Conservation (phyloP, 2,113 vertebrate genomes). For the Phodopus roborovskii region DNA sequence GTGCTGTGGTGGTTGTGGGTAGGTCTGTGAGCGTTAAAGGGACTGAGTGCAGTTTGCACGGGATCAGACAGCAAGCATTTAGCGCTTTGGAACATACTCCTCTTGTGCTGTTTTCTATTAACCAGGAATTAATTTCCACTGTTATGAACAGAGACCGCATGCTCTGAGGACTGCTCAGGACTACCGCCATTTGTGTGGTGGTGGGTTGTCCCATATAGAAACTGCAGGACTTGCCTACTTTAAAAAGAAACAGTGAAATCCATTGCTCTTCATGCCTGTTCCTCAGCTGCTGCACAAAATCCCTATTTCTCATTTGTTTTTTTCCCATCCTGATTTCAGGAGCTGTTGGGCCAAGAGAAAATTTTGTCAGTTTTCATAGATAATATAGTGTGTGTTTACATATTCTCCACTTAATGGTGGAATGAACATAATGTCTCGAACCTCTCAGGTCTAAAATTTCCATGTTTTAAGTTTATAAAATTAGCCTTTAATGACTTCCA, state of each 20-base stretch:
- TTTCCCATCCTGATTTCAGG: conserved; percentile 71
- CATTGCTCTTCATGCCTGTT: conserved; percentile 58
- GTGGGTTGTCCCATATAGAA: conserved; percentile 54
- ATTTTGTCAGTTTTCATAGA: conserved; percentile 74
- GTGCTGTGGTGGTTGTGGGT: not conserved
- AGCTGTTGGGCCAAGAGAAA: conserved; percentile 52
- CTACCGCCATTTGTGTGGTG: conserved; percentile 3
- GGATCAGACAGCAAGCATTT: not conserved
- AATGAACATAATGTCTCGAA: not conserved
- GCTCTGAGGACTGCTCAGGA: not conserved
- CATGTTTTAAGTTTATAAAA: conserved; percentile 47
- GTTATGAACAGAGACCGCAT: not conserved
- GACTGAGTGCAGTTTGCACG: not conserved
- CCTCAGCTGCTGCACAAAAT: not conserved
- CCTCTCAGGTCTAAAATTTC: conserved; percentile 2
- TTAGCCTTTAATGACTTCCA: conserved; percentile 55
- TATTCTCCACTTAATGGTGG: not conserved
- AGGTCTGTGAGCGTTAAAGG: not conserved
- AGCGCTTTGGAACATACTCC: conserved; percentile 43
- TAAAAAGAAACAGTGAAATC: conserved; percentile 83
- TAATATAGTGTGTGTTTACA: conserved; percentile 27
- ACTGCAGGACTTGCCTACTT: conserved; percentile 68
- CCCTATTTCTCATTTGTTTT: not conserved
- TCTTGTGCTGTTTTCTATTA: conserved; percentile 56
- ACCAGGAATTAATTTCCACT: conserved; percentile 46